Conservation (phyloP, 2,113 vertebrate genomes). For the Odobenus rosmarus region DNA sequence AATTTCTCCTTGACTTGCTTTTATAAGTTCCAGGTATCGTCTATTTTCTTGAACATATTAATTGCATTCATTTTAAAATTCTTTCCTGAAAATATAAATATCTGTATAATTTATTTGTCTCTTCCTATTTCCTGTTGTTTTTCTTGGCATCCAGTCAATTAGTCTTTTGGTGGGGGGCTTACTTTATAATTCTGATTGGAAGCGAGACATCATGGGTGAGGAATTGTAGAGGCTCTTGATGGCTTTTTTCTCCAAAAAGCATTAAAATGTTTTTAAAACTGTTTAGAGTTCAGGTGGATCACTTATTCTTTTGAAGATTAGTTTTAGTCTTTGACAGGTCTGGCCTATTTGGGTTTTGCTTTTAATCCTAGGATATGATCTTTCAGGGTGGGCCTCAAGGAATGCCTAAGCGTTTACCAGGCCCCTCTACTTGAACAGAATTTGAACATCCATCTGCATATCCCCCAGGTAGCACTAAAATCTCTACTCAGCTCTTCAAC, state of each 20-base stretch:
- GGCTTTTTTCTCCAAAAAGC: not conserved
- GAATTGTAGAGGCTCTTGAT: not conserved
- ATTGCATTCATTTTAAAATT: not conserved
- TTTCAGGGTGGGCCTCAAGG: not conserved
- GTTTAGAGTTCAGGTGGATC: not conserved
- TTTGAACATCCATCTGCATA: not conserved
- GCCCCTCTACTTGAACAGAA: not conserved
- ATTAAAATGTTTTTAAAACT: not conserved
- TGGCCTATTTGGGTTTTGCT: not conserved
- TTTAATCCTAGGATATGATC: not conserved
- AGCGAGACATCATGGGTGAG: not conserved
- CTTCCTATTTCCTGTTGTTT: not conserved
- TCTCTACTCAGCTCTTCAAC: not conserved
- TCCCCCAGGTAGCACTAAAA: not conserved
- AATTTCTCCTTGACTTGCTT: conserved; percentile 13
- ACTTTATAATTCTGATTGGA: not conserved
- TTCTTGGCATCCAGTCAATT: not conserved
- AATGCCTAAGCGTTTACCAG: not conserved
- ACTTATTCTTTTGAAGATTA: not conserved
- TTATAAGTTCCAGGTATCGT: not conserved
- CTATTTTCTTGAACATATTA: conserved; percentile 12
- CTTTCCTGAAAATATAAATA: conserved; percentile 9
- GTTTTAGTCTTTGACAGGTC: not conserved
- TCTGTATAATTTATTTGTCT: not conserved
- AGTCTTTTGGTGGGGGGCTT: not conserved